Evolutionary conservation across 2,113 vertebrate genomes (phyloP).

Genomic region (Xenopus borealis): DNA sequence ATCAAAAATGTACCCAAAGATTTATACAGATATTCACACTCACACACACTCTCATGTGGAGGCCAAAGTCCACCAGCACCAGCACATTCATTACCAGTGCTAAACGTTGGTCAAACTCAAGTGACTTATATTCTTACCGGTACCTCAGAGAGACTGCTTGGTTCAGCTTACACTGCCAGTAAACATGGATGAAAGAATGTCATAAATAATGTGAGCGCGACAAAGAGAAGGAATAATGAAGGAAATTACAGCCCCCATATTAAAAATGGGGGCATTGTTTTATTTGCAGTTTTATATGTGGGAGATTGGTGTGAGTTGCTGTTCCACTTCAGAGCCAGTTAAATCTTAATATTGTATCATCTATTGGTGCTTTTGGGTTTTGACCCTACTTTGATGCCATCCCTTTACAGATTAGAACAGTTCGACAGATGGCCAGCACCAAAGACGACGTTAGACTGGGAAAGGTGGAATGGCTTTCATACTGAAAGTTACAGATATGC

Average conservation of each 20-base stretch:
- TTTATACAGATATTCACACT: constrained; percentile 89
- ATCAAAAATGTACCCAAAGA: constrained; percentile 90
- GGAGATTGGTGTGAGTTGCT: neutral
- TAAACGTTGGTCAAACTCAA: constrained; percentile 55
- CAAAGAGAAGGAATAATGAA: too few relatives aligned
- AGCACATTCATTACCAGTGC: constrained; percentile 94
- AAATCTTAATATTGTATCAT: neutral
- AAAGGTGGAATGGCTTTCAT: neutral
- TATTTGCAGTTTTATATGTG: neutral
- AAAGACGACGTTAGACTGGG: neutral
- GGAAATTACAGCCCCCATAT: too few relatives aligned
- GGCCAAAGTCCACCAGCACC: constrained; percentile 91
- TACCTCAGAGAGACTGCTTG: constrained; percentile 53
- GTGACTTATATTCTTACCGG: constrained; percentile 34
- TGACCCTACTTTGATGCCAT: neutral
- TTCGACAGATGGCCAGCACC: neutral
- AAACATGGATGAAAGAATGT: constrained; percentile 48
- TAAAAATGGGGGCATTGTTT: too few relatives aligned
- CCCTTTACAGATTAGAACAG: neutral
- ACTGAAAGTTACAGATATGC: constrained; percentile 4
- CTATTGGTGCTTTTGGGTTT: neutral
- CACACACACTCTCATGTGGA: constrained; percentile 88
- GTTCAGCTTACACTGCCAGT: constrained; percentile 50
- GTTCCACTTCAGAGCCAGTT: neutral
- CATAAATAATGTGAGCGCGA: too few relatives aligned